Percentiles rank a stretch among this genome's conserved stretches.
phyloP scores from a whole-genome alignment of 2,113 vertebrate species.

The Solenodon paradoxus region DNA sequence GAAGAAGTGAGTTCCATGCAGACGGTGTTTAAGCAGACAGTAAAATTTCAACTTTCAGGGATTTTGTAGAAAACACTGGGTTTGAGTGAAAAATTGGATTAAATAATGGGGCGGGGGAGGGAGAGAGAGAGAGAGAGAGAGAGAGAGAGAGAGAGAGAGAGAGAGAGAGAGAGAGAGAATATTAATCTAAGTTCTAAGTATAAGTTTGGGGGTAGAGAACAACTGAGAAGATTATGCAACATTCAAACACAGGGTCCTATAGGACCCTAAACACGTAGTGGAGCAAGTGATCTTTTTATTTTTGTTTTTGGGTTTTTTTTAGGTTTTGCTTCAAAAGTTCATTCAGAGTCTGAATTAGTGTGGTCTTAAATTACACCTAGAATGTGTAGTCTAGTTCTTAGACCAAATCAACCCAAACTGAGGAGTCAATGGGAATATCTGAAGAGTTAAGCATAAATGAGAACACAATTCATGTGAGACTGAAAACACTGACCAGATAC shows the following conservation, averaged over 20 bases:
- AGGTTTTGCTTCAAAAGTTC: conserved; percentile 9
- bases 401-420: neutral
- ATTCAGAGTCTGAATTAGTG: neutral
- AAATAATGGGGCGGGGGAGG: neutral
- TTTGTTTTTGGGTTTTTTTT: too few relatives aligned
- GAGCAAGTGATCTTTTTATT: neutral
- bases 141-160: neutral
- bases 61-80: neutral
- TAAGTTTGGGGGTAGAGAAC: neutral
- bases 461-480: neutral
- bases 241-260: neutral
- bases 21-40: neutral
- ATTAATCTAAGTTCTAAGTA: neutral
- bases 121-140: neutral
- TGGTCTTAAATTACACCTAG: neutral
- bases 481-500: neutral
- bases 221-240: neutral
- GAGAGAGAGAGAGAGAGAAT: neutral
- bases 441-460: neutral
- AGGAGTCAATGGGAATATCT: neutral
- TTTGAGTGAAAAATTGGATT: neutral
- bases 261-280: neutral
- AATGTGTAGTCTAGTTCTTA: neutral
- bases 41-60: neutral
- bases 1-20: neutral